Evolutionary conservation across 2,888 invertebrate species (phyloP).

Genomic region (Girardia tigrina): DNA sequence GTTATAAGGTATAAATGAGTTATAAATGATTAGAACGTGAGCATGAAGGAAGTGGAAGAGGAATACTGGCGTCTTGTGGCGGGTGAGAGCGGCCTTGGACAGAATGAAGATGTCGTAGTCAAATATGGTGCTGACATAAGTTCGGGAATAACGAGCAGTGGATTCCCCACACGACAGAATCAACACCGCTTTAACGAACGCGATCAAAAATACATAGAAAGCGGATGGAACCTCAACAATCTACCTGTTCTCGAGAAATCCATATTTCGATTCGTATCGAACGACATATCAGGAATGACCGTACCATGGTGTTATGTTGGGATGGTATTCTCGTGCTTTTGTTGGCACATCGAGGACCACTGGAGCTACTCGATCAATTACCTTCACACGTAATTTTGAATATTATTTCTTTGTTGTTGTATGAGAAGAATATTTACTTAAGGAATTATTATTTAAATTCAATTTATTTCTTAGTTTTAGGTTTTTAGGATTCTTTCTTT

Average conservation of each 20-base stretch:
- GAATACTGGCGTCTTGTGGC: conserved; percentile 96
- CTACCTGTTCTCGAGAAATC: conserved; percentile 81
- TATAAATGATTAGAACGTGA: conserved; percentile 58
- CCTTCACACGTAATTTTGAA: conserved; percentile 65
- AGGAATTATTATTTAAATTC: too few relatives aligned
- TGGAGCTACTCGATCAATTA: conserved; percentile 99
- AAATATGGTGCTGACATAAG: conserved; percentile 97
- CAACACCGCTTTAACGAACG: conserved; percentile 5
- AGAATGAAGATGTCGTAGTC: conserved; percentile 88
- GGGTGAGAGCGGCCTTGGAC: conserved; percentile 58
- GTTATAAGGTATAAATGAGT: too few relatives aligned
- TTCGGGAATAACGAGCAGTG: conserved; percentile 90
- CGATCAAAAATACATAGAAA: conserved; percentile 60
- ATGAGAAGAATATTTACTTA: too few relatives aligned
- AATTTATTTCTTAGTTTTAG: too few relatives aligned
- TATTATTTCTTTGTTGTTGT: neutral
- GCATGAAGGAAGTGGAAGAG: conserved; percentile 63
- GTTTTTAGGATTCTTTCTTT: too few relatives aligned
- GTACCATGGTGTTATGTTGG: conserved; percentile 96
- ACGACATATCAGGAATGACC: conserved; percentile 97
- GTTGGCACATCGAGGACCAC: conserved; percentile 99
- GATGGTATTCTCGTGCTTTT: conserved; percentile 98
- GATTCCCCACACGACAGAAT: conserved; percentile 55
- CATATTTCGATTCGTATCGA: conserved; percentile 79
- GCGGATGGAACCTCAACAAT: conserved; percentile 94